Conservation (phyloP, 2,797 vertebrate species). For the Garrulus glandarius region DNA sequence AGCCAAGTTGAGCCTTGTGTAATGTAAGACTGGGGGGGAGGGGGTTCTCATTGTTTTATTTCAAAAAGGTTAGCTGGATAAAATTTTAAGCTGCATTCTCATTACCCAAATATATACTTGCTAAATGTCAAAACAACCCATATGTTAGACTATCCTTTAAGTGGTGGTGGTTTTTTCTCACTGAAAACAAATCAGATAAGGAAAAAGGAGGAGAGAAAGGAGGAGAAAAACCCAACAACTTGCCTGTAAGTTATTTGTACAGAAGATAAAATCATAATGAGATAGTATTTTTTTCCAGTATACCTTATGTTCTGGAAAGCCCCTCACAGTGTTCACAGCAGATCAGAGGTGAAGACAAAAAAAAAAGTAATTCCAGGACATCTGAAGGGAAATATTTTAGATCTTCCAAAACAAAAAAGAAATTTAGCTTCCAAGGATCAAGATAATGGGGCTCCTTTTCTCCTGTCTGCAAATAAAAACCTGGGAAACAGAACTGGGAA, state of each 20-base stretch:
- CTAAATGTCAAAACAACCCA: background rate
- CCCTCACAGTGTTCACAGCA: background rate
- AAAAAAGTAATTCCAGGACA: background rate
- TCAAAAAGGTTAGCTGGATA: background rate
- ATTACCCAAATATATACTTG: background rate
- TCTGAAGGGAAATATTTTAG: background rate
- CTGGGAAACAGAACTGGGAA: background rate
- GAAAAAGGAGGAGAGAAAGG: background rate
- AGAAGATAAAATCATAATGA: background rate
- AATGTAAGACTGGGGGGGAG: too few species aligned
- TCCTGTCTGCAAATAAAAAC: background rate
- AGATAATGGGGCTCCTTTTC: background rate
- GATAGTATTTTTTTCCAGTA: background rate
- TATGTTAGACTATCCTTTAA: background rate
- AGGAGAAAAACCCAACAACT: background rate
- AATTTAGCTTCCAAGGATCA: background rate
- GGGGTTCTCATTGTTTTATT: background rate
- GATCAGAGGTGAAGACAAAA: background rate
- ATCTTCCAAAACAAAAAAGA: background rate
- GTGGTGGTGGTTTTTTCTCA: background rate
- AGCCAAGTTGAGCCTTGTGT: background rate
- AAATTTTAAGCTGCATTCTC: background rate
- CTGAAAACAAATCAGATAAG: background rate
- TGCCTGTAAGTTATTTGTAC: background rate
- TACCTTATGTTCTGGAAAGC: background rate